Evolutionary conservation across 2,888 invertebrate species (phyloP).

Genomic region (Philonicus albiceps): DNA sequence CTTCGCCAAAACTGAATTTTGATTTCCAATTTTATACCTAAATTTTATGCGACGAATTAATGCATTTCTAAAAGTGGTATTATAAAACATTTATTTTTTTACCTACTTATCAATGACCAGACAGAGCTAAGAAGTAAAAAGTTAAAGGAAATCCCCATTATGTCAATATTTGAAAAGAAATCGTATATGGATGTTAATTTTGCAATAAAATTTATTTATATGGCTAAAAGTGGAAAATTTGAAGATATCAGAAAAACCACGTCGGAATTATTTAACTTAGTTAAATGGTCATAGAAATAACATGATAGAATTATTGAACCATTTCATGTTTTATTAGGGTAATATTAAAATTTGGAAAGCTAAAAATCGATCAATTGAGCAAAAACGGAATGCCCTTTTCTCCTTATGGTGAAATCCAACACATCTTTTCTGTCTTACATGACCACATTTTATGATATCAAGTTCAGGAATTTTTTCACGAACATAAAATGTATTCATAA

Average conservation of each 20-base stretch:
- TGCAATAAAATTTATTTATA: neutral
- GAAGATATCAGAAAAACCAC: too few species aligned
- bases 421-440: neutral
- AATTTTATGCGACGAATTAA: neutral
- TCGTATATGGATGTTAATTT: neutral
- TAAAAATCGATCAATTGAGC: neutral
- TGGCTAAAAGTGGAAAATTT: too few species aligned
- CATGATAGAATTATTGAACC: neutral
- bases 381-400: neutral
- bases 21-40: neutral
- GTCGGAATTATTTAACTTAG: too few species aligned
- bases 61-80: neutral
- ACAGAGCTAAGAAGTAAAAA: neutral
- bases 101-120: neutral
- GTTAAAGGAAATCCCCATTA: too few species aligned
- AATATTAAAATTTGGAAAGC: neutral
- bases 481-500: neutral
- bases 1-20: neutral
- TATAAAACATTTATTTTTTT: neutral
- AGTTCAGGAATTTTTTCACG: neutral
- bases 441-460: neutral
- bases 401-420: neutral
- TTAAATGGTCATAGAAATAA: neutral
- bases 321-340: neutral
- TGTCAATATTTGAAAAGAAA: neutral